phyloP scores from a whole-genome alignment of 2,113 vertebrate genomes.

The Rhabdomys dilectus region DNA sequence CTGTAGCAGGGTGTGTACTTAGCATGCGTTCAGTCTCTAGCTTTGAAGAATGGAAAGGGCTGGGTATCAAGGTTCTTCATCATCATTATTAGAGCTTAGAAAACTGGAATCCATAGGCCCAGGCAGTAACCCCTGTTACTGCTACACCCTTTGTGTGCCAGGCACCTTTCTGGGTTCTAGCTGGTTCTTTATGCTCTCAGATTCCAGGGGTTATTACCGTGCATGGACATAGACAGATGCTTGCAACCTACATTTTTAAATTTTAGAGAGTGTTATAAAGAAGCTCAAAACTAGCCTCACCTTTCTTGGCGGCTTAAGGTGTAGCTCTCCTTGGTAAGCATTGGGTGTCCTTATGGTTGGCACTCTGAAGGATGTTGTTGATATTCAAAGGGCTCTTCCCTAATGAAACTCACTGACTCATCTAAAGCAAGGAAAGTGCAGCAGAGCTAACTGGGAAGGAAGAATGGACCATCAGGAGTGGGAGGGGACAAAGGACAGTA shows the following conservation, averaged over 20 bases:
- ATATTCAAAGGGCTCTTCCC: not conserved
- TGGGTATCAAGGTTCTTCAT: not conserved
- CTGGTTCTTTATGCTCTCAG: not conserved
- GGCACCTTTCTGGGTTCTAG: not conserved
- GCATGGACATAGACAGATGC: not conserved
- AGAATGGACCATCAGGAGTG: not conserved
- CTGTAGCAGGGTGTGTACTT: not conserved
- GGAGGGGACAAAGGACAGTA: not conserved
- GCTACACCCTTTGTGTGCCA: accelerated
- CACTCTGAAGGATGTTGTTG: not conserved
- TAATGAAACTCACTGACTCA: not conserved
- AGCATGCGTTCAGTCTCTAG: not conserved
- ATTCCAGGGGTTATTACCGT: not conserved
- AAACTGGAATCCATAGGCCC: not conserved
- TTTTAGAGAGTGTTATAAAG: not conserved
- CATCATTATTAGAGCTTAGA: not conserved
- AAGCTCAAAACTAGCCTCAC: not conserved
- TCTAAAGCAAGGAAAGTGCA: not conserved
- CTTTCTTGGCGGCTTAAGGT: not conserved
- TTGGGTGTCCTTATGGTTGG: not conserved
- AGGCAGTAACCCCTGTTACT: not conserved
- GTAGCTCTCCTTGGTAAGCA: not conserved
- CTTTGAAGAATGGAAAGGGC: not conserved
- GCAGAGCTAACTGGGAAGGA: not conserved
- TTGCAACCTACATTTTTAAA: not conserved